A percentile compares a stretch with the other conserved stretches of the same genome.
Evolutionary conservation across 2,888 invertebrate genomes (phyloP).

Genomic region (Erebia epiphron): DNA sequence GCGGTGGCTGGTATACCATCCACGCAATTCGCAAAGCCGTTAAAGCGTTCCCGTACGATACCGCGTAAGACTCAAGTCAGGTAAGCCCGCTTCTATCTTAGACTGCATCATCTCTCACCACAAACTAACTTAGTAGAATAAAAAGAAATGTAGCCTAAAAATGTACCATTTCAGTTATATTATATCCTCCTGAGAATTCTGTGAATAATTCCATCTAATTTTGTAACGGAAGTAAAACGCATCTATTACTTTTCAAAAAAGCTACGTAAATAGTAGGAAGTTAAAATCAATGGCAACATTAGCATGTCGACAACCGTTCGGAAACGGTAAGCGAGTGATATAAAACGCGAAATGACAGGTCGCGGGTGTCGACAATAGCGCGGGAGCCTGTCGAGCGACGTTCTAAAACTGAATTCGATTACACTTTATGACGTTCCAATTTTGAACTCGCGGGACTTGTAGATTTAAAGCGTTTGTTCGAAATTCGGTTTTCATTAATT

Average conservation of each 20-base stretch:
- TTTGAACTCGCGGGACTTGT: conserved; percentile 52
- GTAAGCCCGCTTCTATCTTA: too few species aligned
- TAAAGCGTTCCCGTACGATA: too few species aligned
- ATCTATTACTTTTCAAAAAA: background rate
- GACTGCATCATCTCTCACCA: too few species aligned
- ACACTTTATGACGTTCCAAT: conserved; percentile 71
- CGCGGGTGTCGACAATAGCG: conserved; percentile 79
- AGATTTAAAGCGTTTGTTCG: conserved; percentile 8
- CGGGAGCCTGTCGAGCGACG: conserved; percentile 44
- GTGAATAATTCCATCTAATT: background rate
- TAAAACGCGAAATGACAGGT: conserved; percentile 72
- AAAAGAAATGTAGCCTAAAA: too few species aligned
- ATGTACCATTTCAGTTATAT: too few species aligned
- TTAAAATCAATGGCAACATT: conserved; percentile 69
- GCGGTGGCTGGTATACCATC: too few species aligned
- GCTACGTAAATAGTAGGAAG: conserved; percentile 33
- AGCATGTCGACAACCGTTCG: conserved; percentile 61
- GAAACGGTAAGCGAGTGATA: conserved; percentile 55
- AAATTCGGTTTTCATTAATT: conserved; percentile 2
- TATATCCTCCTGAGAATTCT: too few species aligned
- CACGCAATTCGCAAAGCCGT: too few species aligned
- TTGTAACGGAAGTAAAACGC: conserved; percentile 6
- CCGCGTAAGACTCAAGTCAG: too few species aligned
- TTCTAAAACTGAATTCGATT: conserved; percentile 77
- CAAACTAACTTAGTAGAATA: too few species aligned